Evolutionary conservation across 2,113 vertebrate genomes (phyloP), one percentile per base, ranked within the genome.

Genomic region (Rhinogobius similis): DNA sequence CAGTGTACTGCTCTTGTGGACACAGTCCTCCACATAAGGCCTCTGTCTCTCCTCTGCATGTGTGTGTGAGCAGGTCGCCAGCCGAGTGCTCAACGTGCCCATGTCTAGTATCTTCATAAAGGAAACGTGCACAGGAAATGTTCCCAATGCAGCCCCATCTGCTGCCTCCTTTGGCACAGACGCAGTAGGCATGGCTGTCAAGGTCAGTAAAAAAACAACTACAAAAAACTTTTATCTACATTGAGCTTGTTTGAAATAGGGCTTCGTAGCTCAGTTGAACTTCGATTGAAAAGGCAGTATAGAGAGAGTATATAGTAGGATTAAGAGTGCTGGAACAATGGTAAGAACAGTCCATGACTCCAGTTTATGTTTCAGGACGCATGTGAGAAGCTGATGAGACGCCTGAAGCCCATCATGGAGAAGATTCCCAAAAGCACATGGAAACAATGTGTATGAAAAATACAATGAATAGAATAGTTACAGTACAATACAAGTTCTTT

Each of bases 361-460:
- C 1, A 11, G 14, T 20, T 61, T 36, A 0, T 20, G 24, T 44
- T 32, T 11, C 58, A 73, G 71, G 71, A 73, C 13, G 64, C 55
- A 26, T 73, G 71, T 52, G 71, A 73, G 55, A 73, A 67, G 64
- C 53, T 67, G 41, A 67, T 67, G 71, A 73, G n/a, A 10, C 71
- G 63, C 21, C 53, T 73, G 11, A 16, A 59, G 44, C 63, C 70
- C 2, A 14, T 72, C 24, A 65, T 38, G 62, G 50, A 72, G 5
- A 24, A 36, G 21, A 73, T 44, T 58, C 70, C 70, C 39, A 0
- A 20, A 26, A 24, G 38, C 63, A 36, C 26, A 32, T 73, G 70
- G 70, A 59, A 73, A 32, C 70, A 73, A 48, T 59, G 26, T 62
- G 70, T 59, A 61, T 9, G 56, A 36, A 32, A 20, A 32, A 10